Evolutionary conservation across 92 coral and sea anemone genomes (phyloP), one percentile per base, ranked within the genome.

Genomic region (Porites lobata): DNA sequence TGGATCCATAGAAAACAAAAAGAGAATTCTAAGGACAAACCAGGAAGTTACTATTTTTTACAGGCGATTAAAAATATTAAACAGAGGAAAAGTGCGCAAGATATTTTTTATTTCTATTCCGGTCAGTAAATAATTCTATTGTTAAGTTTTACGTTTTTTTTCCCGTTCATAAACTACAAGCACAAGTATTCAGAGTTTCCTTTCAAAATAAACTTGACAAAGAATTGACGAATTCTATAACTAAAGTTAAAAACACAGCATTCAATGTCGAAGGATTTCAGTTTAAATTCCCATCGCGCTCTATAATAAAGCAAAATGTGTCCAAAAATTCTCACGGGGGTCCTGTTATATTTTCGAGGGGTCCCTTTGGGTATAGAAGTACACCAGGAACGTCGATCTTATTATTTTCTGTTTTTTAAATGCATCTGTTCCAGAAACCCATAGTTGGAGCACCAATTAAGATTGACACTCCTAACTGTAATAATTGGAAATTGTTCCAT

Each of bases 251-350:
- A 53, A 76, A 76, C 65, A 76, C 79, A 75, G 54, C 22, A 47
- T 24, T 59, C 14, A 26, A 14, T 13, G 76, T 68, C 75, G 20
- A 80, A 51, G 75, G 68, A 66, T 79, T 79, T 65, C 15, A 47
- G 73, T 64, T 79, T 65, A 12, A 29, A 9, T 21, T 80, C 75
- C 43, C 8, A 8, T 80, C 18, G 64, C 76, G 29, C 52, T 80
- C 61, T 1, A 73, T 65, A 29, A 52, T 19, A 64, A 79, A 79
- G 26, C 84, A 68, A 80, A 80, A 22, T 69, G 50, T 80, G 52
- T 50, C 22, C 52, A 78, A 54, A 80, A 80, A 51, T 7, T 66
- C 59, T 80, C 66, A 19, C 51, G 4, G 50, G 15, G 81, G 59
- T 32, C 38, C 53, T 56, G 9, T 11, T 80, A 19, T 66, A 24